phyloP scores from a whole-genome alignment of 2,113 vertebrate species.

The Gracilinanus agilis region DNA sequence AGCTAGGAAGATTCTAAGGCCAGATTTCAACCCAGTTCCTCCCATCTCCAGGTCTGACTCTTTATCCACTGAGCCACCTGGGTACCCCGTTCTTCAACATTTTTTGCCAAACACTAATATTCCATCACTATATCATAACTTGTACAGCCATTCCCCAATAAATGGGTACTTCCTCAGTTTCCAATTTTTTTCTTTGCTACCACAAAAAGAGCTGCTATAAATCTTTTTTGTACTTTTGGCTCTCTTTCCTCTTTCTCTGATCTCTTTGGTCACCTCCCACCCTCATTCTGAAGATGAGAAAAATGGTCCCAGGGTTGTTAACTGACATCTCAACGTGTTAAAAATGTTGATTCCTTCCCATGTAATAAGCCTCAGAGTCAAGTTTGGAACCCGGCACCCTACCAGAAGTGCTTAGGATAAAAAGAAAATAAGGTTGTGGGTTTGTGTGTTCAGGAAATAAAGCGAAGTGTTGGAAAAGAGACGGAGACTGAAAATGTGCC shows the following conservation, averaged over 20 bases:
- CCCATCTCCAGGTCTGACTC: too few species aligned
- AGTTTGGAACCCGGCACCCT: not conserved
- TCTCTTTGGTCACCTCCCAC: not conserved
- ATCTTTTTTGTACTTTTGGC: not conserved
- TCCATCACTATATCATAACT: not conserved
- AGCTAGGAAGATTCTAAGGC: too few species aligned
- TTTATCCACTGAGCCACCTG: too few species aligned
- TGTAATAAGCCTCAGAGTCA: not conserved
- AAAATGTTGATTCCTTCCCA: not conserved
- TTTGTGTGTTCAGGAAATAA: not conserved
- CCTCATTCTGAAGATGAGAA: not conserved
- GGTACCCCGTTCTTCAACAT: too few species aligned
- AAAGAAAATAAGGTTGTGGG: not conserved
- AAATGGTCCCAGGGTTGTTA: not conserved
- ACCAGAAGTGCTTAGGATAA: not conserved
- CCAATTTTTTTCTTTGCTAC: not conserved
- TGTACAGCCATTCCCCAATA: not conserved
- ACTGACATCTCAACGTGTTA: not conserved
- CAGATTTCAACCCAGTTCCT: too few species aligned
- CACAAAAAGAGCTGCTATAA: not conserved
- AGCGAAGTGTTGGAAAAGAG: not conserved
- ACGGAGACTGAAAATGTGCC: not conserved
- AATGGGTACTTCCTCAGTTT: not conserved
- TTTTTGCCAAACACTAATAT: not conserved
- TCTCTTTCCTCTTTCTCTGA: not conserved